These are phyloP conservation scores for Amphiprion percula DNA, from an alignment of 2,113 vertebrate species.

Conservation along the genomic window DNA sequence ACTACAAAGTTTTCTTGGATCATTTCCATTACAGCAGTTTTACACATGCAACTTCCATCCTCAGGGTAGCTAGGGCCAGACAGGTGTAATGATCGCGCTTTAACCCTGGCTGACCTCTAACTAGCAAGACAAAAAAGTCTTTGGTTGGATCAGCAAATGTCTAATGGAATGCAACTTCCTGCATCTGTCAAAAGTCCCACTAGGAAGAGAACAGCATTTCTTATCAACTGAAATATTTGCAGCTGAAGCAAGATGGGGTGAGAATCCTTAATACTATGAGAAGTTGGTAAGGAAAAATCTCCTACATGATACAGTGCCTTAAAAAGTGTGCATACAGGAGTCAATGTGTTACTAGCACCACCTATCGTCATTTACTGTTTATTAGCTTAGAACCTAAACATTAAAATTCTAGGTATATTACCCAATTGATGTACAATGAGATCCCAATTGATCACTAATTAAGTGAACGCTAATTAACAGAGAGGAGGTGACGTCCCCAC, in stretches of 20 bases:
- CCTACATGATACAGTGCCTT: background rate
- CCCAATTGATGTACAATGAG: constrained; percentile 12
- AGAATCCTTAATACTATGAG: background rate
- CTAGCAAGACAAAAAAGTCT: constrained; percentile 4
- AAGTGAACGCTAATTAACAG: constrained; percentile 1
- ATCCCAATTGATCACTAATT: background rate
- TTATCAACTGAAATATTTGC: constrained; percentile 6
- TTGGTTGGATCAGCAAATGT: constrained; percentile 24
- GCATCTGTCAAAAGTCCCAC: constrained; percentile 30
- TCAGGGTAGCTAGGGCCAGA: constrained; percentile 9
- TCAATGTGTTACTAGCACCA: background rate
- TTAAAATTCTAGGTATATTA: background rate
- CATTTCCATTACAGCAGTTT: constrained; percentile 31
- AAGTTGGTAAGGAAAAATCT: background rate
- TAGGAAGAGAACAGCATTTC: background rate
- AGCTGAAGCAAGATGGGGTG: background rate
- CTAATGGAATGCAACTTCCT: constrained; percentile 37
- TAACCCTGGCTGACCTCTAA: constrained; percentile 36
- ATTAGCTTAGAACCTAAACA: background rate
- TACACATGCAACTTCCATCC: constrained; percentile 26
- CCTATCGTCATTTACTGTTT: background rate
- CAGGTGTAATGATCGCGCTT: constrained; percentile 47
- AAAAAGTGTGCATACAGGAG: background rate
- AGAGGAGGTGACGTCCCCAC: background rate
- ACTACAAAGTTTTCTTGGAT: constrained; percentile 21